Percentiles rank a stretch among this genome's conserved stretches.
Evolutionary conservation across 2,113 vertebrate species (phyloP).

Genomic region (Stigmatopora argus): DNA sequence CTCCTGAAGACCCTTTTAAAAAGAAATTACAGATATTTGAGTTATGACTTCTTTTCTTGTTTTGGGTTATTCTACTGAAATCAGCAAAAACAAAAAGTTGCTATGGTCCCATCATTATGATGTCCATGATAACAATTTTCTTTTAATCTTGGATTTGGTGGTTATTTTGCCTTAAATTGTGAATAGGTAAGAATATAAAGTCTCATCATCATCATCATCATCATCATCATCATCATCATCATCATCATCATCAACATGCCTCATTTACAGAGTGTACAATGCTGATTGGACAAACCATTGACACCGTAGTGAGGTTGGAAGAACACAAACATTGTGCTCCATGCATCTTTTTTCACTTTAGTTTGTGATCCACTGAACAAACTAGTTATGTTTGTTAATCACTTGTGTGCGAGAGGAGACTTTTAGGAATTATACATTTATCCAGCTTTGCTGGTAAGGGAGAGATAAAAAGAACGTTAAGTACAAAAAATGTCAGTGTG

Average conservation of each 20-base stretch:
- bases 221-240: neutral
- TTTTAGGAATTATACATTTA: neutral
- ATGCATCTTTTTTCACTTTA: neutral
- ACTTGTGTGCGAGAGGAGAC: neutral
- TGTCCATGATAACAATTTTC: too few species aligned
- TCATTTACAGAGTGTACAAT: neutral
- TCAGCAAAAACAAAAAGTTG: too few species aligned
- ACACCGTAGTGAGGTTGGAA: too few species aligned
- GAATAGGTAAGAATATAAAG: too few species aligned
- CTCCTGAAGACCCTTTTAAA: slow-evolving; percentile 57
- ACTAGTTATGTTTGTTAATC: neutral
- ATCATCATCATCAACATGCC: neutral
- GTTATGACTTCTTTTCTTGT: slow-evolving; percentile 3
- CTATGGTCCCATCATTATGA: too few species aligned
- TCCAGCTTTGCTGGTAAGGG: neutral
- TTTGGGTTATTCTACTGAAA: neutral
- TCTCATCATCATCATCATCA: neutral
- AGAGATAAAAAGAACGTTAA: neutral
- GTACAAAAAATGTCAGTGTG: slow-evolving; percentile 1
- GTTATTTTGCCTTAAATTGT: too few species aligned
- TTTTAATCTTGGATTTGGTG: too few species aligned
- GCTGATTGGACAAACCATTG: neutral
- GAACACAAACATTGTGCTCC: neutral
- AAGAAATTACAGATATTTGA: slow-evolving; percentile 23
- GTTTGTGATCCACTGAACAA: neutral